These are phyloP conservation scores for Thymelicus sylvestris DNA, from an alignment of 2,888 invertebrate species.

Conservation along the genomic window DNA sequence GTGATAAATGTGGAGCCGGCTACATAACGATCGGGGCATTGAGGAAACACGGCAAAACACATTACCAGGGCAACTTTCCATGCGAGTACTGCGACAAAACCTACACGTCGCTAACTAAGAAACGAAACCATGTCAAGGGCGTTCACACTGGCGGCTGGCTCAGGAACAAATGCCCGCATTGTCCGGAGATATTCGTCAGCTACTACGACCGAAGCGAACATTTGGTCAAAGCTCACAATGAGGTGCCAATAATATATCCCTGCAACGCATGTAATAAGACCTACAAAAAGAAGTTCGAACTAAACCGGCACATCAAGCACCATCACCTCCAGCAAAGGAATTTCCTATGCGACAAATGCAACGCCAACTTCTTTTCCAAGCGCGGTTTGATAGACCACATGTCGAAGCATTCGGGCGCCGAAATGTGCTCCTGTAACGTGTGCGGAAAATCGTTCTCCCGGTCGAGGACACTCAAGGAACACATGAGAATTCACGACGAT, in stretches of 20 bases:
- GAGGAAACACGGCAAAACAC: conserved; percentile 77
- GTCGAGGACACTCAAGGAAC: conserved; percentile 67
- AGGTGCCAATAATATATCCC: conserved; percentile 64
- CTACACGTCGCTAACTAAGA: conserved; percentile 79
- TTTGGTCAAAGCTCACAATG: conserved; percentile 70
- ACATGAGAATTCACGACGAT: conserved; percentile 69
- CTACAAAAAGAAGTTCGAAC: conserved; percentile 75
- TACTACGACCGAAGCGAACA: conserved; percentile 78
- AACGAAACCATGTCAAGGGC: conserved; percentile 75
- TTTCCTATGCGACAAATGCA: conserved; percentile 72
- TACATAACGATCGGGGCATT: conserved; percentile 77
- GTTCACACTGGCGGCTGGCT: conserved; percentile 78
- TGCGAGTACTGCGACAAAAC: conserved; percentile 81
- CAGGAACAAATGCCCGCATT: conserved; percentile 77
- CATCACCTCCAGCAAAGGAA: conserved; percentile 76
- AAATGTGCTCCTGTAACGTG: conserved; percentile 64
- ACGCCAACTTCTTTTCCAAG: conserved; percentile 76
- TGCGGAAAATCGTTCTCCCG: conserved; percentile 71
- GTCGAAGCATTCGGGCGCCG: conserved; percentile 65
- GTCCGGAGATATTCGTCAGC: conserved; percentile 74
- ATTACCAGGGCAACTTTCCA: conserved; percentile 80
- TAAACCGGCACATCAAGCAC: conserved; percentile 75
- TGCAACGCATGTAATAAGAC: conserved; percentile 78
- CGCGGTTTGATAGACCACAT: conserved; percentile 72
- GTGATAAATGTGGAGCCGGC: conserved; percentile 74